These are phyloP conservation scores for Grammomys dolichurus DNA, from an alignment of 2,113 vertebrate genomes.

Conservation along the genomic window DNA sequence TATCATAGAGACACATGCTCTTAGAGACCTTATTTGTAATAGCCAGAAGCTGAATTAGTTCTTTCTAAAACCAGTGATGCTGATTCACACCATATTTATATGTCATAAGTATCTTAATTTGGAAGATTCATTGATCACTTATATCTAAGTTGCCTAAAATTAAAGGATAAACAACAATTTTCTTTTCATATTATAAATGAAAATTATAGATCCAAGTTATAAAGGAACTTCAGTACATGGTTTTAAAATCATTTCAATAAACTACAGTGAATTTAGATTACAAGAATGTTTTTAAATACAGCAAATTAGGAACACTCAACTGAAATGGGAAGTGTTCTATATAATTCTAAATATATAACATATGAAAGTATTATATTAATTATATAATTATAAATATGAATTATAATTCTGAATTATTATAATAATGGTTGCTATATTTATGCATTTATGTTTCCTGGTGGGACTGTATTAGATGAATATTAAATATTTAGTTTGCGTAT, in stretches of 20 bases:
- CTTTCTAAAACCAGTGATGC: neutral
- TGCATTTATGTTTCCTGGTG: neutral
- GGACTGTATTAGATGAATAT: neutral
- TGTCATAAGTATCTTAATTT: neutral
- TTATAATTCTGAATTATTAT: neutral
- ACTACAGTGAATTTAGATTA: neutral
- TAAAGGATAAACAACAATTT: neutral
- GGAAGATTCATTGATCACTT: neutral
- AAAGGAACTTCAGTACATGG: neutral
- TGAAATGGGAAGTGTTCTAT: neutral
- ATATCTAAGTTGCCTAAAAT: neutral
- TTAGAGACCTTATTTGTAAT: no score
- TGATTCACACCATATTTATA: neutral
- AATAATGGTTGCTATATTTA: neutral
- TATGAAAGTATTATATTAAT: neutral
- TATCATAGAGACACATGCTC: no score
- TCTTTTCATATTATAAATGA: slow-evolving; percentile 1
- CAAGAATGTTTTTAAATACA: slow-evolving; percentile 42
- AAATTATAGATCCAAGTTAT: neutral
- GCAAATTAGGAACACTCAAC: neutral
- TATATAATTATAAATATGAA: neutral
- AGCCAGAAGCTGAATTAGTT: neutral
- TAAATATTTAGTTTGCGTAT: neutral
- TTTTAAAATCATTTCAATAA: neutral
- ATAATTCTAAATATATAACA: neutral